Percentiles rank a stretch among this genome's conserved stretches.
These are phyloP conservation scores for Macroteleia sp. DNA, from an alignment of 2,888 invertebrate genomes.

Conservation along the genomic window DNA sequence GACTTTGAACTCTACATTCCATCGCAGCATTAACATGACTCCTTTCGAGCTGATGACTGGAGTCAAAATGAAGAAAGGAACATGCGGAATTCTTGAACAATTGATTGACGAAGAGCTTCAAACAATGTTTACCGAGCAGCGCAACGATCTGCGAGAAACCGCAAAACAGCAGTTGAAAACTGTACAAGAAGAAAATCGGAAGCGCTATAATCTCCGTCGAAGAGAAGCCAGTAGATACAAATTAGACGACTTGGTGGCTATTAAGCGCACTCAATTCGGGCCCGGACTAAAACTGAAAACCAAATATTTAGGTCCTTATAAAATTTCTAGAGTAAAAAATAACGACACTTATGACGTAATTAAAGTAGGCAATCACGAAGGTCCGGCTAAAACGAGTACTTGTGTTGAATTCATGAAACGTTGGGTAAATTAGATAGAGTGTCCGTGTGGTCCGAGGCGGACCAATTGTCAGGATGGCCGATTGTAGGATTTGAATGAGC, in stretches of 20 bases:
- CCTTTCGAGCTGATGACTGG: no score
- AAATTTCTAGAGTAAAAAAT: conserved; percentile 7
- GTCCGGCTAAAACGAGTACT: conserved; percentile 20
- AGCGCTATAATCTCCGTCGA: conserved; percentile 36
- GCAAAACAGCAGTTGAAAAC: conserved; percentile 42
- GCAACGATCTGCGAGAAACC: conserved; percentile 5
- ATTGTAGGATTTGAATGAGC: no score
- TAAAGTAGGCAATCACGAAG: conserved; percentile 8
- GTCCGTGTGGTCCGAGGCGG: no score
- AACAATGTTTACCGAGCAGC: neutral
- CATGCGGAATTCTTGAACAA: no score
- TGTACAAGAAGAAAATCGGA: conserved; percentile 58
- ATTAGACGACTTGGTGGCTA: conserved; percentile 69
- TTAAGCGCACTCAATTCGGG: conserved; percentile 70
- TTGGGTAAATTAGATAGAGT: conserved; percentile 47
- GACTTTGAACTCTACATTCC: no score
- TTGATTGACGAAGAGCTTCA: neutral
- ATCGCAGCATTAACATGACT: no score
- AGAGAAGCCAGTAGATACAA: conserved; percentile 50
- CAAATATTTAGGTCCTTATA: conserved; percentile 58
- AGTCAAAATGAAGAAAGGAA: no score
- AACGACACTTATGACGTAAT: conserved; percentile 39
- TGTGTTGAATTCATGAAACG: conserved; percentile 33
- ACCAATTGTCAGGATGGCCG: no score
- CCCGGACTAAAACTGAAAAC: conserved; percentile 67